Evolutionary conservation across 2,888 invertebrate genomes (phyloP).

Genomic region (Elgonia sp.): DNA sequence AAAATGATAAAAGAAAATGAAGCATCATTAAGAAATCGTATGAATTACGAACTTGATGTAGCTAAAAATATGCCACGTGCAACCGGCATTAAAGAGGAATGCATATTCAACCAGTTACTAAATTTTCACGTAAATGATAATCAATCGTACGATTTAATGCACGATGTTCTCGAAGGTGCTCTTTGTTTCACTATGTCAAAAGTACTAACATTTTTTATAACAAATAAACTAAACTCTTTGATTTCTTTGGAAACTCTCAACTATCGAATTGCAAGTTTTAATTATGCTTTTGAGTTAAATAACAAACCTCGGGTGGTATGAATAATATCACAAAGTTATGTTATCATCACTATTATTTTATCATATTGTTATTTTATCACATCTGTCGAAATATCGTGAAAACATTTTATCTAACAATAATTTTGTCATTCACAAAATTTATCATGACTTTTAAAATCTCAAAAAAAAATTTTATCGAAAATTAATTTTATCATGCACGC

Average conservation of each 20-base stretch:
- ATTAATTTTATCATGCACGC: too few relatives aligned
- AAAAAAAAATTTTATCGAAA: too few relatives aligned
- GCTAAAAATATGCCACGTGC: conserved; percentile 7
- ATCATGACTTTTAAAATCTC: too few relatives aligned
- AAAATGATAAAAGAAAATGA: conserved; percentile 33
- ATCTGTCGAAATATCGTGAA: too few relatives aligned
- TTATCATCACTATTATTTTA: too few relatives aligned
- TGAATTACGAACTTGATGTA: conserved; percentile 43
- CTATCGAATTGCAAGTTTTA: conserved; percentile 16
- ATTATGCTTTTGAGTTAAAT: conserved; percentile 29
- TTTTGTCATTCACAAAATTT: too few relatives aligned
- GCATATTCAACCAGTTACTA: conserved; percentile 44
- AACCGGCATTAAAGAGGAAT: conserved; percentile 52
- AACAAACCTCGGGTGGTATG: conserved; percentile 8
- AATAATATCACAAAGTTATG: too few relatives aligned
- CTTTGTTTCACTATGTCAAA: conserved; percentile 42
- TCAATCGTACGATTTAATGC: conserved; percentile 54
- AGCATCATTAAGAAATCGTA: conserved; percentile 9
- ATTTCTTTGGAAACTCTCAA: conserved; percentile 25
- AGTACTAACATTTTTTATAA: conserved; percentile 14
- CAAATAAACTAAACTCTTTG: conserved; percentile 18
- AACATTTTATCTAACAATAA: too few relatives aligned
- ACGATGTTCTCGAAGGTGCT: conserved; percentile 53
- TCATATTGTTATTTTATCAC: too few relatives aligned
- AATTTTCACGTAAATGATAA: conserved; percentile 66